A percentile compares a stretch with the other conserved stretches of the same genome.
These are phyloP conservation scores for Selene dorsalis DNA, from an alignment of 2,797 vertebrate genomes.

Conservation along the genomic window DNA sequence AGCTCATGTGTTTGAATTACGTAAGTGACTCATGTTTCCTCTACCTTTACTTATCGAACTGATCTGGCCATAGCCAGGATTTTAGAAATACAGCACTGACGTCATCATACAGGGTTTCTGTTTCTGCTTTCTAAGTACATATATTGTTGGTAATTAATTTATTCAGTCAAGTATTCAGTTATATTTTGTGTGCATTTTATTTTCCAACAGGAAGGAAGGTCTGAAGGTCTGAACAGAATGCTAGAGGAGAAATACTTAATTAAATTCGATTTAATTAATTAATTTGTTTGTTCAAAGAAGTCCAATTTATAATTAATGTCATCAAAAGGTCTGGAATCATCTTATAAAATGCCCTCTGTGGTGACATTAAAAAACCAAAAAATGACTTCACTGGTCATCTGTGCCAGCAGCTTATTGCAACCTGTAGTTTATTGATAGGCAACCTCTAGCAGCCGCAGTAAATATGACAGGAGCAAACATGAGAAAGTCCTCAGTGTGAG, in stretches of 20 bases:
- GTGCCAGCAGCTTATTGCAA: neutral
- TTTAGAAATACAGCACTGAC: neutral
- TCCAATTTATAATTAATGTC: neutral
- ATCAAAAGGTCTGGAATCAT: neutral
- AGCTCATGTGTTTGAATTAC: constrained; percentile 7
- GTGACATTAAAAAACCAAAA: neutral
- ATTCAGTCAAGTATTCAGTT: neutral
- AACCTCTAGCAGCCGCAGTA: neutral
- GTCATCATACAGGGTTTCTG: neutral
- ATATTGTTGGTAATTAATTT: neutral
- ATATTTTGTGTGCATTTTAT: neutral
- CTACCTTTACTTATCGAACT: constrained; percentile 20
- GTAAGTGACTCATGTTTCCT: constrained; percentile 19
- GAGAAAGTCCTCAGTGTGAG: neutral
- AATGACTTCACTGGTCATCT: neutral
- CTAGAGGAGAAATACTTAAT: neutral
- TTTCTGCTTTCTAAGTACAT: neutral
- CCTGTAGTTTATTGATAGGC: neutral
- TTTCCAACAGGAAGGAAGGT: neutral
- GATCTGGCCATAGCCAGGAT: neutral
- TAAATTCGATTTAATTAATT: neutral
- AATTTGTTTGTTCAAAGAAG: neutral
- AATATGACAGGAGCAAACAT: neutral
- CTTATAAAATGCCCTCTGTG: neutral
- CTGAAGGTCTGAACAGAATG: neutral